Percentiles rank a stretch among this genome's conserved stretches.
phyloP scores from a whole-genome alignment of 2,888 invertebrate genomes.

The Lamellibrachia satsuma region DNA sequence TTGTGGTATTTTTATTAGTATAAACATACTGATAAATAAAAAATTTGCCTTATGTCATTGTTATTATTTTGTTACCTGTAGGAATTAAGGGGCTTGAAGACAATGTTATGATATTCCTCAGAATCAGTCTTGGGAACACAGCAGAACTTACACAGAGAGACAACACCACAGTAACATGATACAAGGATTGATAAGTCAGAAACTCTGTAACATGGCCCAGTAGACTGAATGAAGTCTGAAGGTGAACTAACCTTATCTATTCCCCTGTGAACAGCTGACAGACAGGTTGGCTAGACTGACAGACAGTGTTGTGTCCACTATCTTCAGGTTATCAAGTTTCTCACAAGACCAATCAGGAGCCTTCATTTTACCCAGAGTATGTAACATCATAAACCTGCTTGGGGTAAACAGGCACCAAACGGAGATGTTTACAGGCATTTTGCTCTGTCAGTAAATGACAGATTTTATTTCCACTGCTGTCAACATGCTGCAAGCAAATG shows the following conservation, averaged over 20 bases:
- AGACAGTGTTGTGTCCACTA: not conserved
- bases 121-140: not conserved
- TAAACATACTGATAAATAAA: not conserved
- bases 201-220: not conserved
- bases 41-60: not conserved
- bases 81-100: not conserved
- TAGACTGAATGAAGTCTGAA: not conserved
- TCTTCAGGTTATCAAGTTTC: not conserved
- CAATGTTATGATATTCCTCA: not conserved
- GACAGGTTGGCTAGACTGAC: not conserved
- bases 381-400: not conserved
- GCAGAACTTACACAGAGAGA: not conserved
- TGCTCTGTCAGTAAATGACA: constrained; percentile 8
- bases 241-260: not conserved
- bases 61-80: not conserved
- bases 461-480: constrained; percentile 13
- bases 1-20: not conserved
- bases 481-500: not conserved
- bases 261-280: not conserved
- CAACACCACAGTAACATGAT: not conserved
- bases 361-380: not conserved
- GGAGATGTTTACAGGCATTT: not conserved
- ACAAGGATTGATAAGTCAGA: not conserved
- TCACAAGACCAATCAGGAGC: not conserved
- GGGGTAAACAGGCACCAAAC: not conserved